Conservation (phyloP, 2,888 invertebrate species). For the Stomorhina lunata region DNA sequence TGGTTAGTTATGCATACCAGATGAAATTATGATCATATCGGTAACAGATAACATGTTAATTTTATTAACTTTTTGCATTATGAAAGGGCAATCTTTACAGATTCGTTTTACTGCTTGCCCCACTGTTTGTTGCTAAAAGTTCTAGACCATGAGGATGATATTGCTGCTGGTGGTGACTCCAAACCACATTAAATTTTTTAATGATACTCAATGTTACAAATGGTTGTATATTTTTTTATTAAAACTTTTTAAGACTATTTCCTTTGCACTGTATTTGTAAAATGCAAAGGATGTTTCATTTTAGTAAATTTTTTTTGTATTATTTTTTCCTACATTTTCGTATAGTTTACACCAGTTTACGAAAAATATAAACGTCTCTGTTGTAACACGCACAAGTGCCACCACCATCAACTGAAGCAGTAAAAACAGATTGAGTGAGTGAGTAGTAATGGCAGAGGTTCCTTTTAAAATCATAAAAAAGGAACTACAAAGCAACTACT, state of each 20-base stretch:
- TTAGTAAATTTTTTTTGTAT: constrained; percentile 21
- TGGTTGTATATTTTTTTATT: constrained; percentile 25
- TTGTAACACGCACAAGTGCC: constrained; percentile 67
- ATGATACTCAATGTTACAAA: constrained; percentile 60
- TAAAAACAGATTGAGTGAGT: constrained; percentile 52
- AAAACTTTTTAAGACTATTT: constrained; percentile 9
- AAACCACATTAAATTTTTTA: constrained; percentile 58
- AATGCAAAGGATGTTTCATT: constrained; percentile 62
- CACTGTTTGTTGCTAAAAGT: constrained; percentile 55
- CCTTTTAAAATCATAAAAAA: constrained; percentile 29
- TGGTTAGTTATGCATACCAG: too few relatives aligned
- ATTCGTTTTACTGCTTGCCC: constrained; percentile 56
- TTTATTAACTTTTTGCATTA: constrained; percentile 39
- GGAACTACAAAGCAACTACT: constrained; percentile 32
- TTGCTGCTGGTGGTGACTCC: constrained; percentile 45
- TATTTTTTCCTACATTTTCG: too few relatives aligned
- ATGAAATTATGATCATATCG: too few relatives aligned
- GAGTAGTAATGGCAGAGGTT: constrained; percentile 15
- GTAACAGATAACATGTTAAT: constrained; percentile 48
- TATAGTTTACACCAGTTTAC: constrained; percentile 39
- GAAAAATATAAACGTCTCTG: constrained; percentile 63
- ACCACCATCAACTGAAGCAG: constrained; percentile 68
- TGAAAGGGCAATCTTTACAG: constrained; percentile 49
- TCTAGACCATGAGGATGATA: too few relatives aligned
- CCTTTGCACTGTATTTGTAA: constrained; percentile 6